Percentiles rank a stretch among this genome's conserved stretches.
Conservation (phyloP, 1,140 invertebrate genomes). For the Ylistrum balloti region DNA sequence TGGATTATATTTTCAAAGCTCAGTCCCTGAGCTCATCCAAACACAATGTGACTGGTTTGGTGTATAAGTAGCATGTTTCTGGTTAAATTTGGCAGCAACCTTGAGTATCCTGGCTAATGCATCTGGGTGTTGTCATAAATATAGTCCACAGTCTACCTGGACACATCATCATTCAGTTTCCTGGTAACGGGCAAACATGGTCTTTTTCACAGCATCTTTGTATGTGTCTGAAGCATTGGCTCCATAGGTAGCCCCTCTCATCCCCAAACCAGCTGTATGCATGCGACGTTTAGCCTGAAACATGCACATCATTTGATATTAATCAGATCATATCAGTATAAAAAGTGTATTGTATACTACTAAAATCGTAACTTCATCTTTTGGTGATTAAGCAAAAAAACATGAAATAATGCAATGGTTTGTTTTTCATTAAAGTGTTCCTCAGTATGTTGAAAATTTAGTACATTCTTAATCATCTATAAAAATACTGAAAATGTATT, state of each 20-base stretch:
- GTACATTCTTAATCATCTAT: too few species aligned
- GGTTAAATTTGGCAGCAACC: not conserved
- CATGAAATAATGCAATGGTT: too few species aligned
- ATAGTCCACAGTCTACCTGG: not conserved
- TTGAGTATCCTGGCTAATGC: not conserved
- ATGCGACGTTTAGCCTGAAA: conserved; percentile 78
- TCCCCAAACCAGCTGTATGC: conserved; percentile 82
- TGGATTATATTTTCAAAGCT: not conserved
- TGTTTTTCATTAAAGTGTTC: too few species aligned
- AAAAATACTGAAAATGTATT: too few species aligned
- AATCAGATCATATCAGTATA: too few species aligned
- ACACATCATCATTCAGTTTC: conserved; percentile 76
- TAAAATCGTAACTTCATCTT: too few species aligned
- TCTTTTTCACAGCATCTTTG: conserved; percentile 95
- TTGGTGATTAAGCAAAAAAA: too few species aligned
- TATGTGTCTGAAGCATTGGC: conserved; percentile 92
- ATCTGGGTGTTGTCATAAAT: not conserved
- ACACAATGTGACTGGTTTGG: not conserved
- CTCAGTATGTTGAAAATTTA: too few species aligned
- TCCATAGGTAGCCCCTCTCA: conserved; percentile 88
- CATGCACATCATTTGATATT: conserved; percentile 39
- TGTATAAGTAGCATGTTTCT: not conserved
- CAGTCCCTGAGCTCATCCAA: not conserved
- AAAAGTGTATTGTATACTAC: too few species aligned
- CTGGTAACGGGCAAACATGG: conserved; percentile 86